Percentiles rank a stretch among this genome's conserved stretches.
Evolutionary conservation across 1,140 invertebrate species (phyloP).

Genomic region (Lepidurus couesii): DNA sequence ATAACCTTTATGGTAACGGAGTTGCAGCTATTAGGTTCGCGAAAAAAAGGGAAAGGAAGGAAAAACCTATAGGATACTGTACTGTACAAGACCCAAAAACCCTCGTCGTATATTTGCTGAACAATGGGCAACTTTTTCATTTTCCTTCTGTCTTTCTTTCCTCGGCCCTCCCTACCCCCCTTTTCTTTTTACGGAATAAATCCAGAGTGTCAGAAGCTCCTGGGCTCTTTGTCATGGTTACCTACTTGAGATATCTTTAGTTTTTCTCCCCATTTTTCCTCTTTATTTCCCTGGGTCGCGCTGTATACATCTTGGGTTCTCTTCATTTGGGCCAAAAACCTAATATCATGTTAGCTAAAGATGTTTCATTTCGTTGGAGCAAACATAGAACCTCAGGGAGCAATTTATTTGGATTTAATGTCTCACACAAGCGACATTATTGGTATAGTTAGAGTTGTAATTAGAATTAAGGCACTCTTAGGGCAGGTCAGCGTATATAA

Average conservation of each 20-base stretch:
- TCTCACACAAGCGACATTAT: slow-evolving; percentile 8
- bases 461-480: background rate
- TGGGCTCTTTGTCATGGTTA: slow-evolving; percentile 5
- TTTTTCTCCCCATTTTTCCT: background rate
- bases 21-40: slow-evolving; percentile 3
- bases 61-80: background rate
- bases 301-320: background rate
- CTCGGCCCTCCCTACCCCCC: background rate
- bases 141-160: too few species aligned
- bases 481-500: background rate
- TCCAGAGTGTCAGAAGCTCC: slow-evolving; percentile 8
- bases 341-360: background rate
- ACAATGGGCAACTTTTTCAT: too few species aligned
- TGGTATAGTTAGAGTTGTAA: background rate
- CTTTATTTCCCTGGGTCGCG: background rate
- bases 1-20: slow-evolving; percentile 19
- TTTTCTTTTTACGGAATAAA: background rate
- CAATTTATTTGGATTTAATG: slow-evolving; percentile 4
- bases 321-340: background rate
- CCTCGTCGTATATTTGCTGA: too few species aligned
- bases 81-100: too few species aligned
- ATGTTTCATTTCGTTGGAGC: slow-evolving; percentile 15
- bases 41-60: background rate
- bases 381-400: background rate
- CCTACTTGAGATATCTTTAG: slow-evolving; percentile 6